Percentiles rank a stretch among this genome's conserved stretches.
These are phyloP conservation scores for Caenorhabditis afra DNA, from an alignment of 2,888 invertebrate species.

Conservation along the genomic window DNA sequence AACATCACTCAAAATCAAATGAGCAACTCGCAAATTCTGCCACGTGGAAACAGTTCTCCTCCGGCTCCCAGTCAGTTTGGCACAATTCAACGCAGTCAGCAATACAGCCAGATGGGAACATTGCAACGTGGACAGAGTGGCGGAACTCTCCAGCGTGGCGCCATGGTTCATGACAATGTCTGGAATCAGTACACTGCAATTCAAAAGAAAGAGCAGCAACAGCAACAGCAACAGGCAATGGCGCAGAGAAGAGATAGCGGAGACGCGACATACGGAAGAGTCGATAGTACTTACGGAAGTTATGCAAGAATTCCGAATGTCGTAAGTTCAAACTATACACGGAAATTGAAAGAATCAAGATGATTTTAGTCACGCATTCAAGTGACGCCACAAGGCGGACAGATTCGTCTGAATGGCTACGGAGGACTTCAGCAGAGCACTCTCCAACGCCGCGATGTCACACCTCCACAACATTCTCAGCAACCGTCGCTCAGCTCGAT, in stretches of 20 bases:
- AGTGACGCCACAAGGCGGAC: constrained; percentile 59
- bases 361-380: constrained; percentile 60
- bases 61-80: constrained; percentile 60
- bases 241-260: constrained; percentile 59
- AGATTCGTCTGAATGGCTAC: constrained; percentile 54
- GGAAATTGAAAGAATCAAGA: background rate
- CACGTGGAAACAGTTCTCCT: constrained; percentile 67
- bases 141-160: constrained; percentile 58
- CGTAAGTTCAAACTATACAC: constrained; percentile 22
- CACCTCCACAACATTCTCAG: constrained; percentile 35
- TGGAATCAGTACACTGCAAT: constrained; percentile 71
- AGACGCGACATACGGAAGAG: constrained; percentile 59
- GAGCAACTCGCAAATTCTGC: constrained; percentile 50
- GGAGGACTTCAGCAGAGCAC: constrained; percentile 51
- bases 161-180: constrained; percentile 48
- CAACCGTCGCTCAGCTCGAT: constrained; percentile 54
- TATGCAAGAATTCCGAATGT: constrained; percentile 67
- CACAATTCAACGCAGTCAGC: constrained; percentile 56
- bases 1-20: constrained; percentile 37
- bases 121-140: constrained; percentile 56
- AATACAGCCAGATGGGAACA: constrained; percentile 57
- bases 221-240: constrained; percentile 49
- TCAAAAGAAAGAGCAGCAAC: constrained; percentile 65
- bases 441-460: constrained; percentile 46
- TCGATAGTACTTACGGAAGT: constrained; percentile 66